Conservation (phyloP, 2,888 invertebrate genomes). For the Chloromyia formosa region DNA sequence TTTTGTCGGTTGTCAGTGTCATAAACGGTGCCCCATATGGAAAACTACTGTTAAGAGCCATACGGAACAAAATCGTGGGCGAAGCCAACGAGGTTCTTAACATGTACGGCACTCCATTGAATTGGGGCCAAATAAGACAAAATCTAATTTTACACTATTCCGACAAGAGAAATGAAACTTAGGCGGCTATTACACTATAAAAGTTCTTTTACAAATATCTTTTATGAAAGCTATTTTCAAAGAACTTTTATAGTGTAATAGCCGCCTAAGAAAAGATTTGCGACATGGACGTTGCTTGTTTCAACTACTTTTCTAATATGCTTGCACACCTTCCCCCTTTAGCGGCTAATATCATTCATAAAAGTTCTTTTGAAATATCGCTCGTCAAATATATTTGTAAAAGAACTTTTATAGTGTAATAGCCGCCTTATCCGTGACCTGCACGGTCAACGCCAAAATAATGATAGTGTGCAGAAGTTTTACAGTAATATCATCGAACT, state of each 20-base stretch:
- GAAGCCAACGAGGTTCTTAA: conserved; percentile 34
- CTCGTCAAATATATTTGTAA: too few species aligned
- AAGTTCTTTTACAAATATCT: too few species aligned
- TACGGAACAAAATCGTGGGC: conserved; percentile 40
- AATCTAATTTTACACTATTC: conserved; percentile 11
- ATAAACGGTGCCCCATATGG: conserved; percentile 1
- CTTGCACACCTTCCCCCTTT: too few species aligned
- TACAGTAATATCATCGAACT: conserved; percentile 18
- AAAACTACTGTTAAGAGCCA: not conserved
- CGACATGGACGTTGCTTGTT: too few species aligned
- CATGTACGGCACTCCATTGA: conserved; percentile 26
- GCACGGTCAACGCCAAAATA: conserved; percentile 8
- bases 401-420: too few species aligned
- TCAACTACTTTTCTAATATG: too few species aligned
- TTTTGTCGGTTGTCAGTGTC: not conserved
- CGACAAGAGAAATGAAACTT: conserved; percentile 4
- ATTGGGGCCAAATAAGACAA: conserved; percentile 39
- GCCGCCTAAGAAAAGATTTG: too few species aligned
- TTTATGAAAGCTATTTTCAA: too few species aligned
- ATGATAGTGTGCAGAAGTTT: conserved; percentile 16
- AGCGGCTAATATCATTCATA: too few species aligned
- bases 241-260: too few species aligned
- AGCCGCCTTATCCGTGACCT: conserved; percentile 42
- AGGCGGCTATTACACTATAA: too few species aligned
- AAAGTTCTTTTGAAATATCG: too few species aligned